Base-by-base conservation (phyloP, 2,797 vertebrate genomes). In the Crypturellus tataupa region DNA sequence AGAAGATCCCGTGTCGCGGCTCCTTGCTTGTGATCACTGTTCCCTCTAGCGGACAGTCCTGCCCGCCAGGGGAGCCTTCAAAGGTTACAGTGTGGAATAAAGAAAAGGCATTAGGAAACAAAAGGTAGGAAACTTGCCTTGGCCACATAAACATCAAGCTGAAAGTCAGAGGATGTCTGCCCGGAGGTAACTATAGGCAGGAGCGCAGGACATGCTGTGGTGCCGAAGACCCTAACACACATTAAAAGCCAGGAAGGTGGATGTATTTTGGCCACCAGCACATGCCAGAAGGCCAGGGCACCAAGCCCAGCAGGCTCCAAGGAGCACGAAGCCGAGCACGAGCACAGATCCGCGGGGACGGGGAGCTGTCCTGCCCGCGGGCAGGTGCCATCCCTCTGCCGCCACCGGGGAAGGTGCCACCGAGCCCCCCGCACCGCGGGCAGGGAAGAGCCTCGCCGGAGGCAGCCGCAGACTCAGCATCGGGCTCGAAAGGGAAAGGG, bases 21-120 rank as follows among this genome's bases (percentile, higher is more conserved):
- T 79, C 31, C 70, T 72, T 0, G 0, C 47, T 23, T 3, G 8
- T 19, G 56, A 59, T 21, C 42, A 31, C 33, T 0, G 0, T 31
- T 51, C 27, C 63, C 37, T 73, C 35, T 13, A 56, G 44, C 44
- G 63, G 56, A 18, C 49, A 73, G 46, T 25, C 19, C 33, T 2
- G 5, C 5, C 29, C 14, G 51, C 68, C 55, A 29, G 60, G 0
- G 2, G 35, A 71, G 17, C 27, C 80, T 84, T 64, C 42, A n/a
- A 68, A 68, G 59, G 18, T 23, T 79, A 37, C 10, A 85, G 42
- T 18, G 5, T 3, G 10, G 46, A 18, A 33, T 25, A 27, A 31
- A 44, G 49, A 51, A 37, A 71, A 14, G 27, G 37, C 18, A 39
- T 56, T 51, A 24, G 70, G 29, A n/a, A 20, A 31, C 23, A 19